Evolutionary conservation across 2,888 invertebrate genomes (phyloP).

Genomic region (Hypomecis punctinalis): DNA sequence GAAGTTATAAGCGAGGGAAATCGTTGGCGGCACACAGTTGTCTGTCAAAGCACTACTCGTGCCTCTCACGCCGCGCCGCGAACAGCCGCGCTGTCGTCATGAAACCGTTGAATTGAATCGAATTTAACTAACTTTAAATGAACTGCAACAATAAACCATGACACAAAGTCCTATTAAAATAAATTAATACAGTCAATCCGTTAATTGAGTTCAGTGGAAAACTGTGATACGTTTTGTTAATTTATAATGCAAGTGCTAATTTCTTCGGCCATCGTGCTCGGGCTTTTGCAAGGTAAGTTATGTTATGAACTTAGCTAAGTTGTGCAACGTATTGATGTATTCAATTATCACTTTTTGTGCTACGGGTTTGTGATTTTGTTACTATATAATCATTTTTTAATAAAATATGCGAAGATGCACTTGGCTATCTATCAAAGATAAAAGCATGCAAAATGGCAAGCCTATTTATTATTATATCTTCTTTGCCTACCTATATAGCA

Average conservation of each 20-base stretch:
- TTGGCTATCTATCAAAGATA: too few relatives aligned
- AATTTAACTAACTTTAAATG: slow-evolving; percentile 16
- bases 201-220: slow-evolving; percentile 33
- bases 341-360: too few relatives aligned
- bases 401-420: too few relatives aligned
- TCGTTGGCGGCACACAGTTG: slow-evolving; percentile 64
- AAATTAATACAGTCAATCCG: slow-evolving; percentile 18
- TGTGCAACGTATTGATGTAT: not conserved
- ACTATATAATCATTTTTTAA: too few relatives aligned
- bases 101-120: slow-evolving; percentile 19
- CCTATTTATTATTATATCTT: too few relatives aligned
- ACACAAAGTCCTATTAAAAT: slow-evolving; percentile 31
- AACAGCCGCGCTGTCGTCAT: slow-evolving; percentile 19
- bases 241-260: slow-evolving; percentile 48
- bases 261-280: slow-evolving; percentile 55
- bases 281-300: slow-evolving; percentile 70
- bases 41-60: slow-evolving; percentile 46
- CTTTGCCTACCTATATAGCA: too few relatives aligned
- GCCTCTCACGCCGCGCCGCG: slow-evolving; percentile 21
- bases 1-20: slow-evolving; percentile 74
- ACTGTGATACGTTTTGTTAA: slow-evolving; percentile 26
- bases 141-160: slow-evolving; percentile 31
- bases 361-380: too few relatives aligned
- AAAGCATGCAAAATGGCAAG: too few relatives aligned
- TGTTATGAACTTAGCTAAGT: slow-evolving; percentile 1